Percentiles rank a stretch among this genome's conserved stretches.
phyloP scores from a whole-genome alignment of 2,113 vertebrate species.

The Seriola rivoliana region DNA sequence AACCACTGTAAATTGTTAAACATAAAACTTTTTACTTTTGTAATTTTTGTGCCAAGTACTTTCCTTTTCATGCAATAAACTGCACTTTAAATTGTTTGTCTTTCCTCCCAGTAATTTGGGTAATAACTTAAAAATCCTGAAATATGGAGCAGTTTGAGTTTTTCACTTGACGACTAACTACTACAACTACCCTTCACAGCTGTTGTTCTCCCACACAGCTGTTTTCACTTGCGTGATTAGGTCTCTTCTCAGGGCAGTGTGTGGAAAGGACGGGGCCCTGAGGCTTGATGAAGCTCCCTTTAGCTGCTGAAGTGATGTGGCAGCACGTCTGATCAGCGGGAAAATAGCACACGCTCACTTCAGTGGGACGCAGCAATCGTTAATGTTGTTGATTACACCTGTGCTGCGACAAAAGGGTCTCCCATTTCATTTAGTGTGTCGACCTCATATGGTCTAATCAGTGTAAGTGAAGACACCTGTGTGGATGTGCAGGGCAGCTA shows the following conservation, averaged over 20 bases:
- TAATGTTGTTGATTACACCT: background rate
- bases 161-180: background rate
- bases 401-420: background rate
- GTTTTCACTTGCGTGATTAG: background rate
- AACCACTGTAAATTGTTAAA: slow-evolving; percentile 3
- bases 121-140: background rate
- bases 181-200: no score
- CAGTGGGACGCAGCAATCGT: background rate
- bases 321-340: no score
- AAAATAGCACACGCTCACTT: no score
- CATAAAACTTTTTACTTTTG: background rate
- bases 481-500: background rate
- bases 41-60: background rate
- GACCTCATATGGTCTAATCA: slow-evolving; percentile 1
- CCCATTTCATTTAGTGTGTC: background rate
- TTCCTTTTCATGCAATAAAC: slow-evolving; percentile 30
- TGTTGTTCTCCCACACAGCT: background rate
- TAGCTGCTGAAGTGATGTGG: no score
- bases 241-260: no score
- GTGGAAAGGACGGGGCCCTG: no score
- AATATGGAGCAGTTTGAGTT: no score
- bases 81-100: slow-evolving; percentile 60
- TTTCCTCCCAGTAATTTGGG: no score
- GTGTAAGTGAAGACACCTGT: background rate
- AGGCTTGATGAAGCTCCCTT: no score